These are phyloP conservation scores for Poeciliopsis gracilis DNA, from an alignment of 2,797 vertebrate species.

Conservation along the genomic window DNA sequence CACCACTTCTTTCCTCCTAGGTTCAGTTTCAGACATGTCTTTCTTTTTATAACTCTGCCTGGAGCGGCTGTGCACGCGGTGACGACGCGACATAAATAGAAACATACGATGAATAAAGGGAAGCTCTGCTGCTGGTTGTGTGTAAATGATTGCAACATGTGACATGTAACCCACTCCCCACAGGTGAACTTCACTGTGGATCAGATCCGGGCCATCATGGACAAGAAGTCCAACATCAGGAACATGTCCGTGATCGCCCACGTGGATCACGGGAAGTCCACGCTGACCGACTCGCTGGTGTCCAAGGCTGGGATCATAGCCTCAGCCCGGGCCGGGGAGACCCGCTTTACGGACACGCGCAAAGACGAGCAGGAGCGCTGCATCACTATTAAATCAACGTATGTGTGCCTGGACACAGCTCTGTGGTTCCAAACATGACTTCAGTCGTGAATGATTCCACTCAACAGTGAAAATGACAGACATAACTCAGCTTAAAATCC, in stretches of 20 bases:
- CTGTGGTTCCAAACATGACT: not conserved
- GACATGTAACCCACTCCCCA: not conserved
- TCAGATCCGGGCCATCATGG: constrained; percentile 96
- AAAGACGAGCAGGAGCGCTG: constrained; percentile 97
- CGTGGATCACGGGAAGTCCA: constrained; percentile 95
- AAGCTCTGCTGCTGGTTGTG: constrained; percentile 24
- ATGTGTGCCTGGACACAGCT: constrained; percentile 67
- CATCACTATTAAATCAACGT: constrained; percentile 98
- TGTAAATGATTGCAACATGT: constrained; percentile 22
- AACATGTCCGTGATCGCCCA: constrained; percentile 98
- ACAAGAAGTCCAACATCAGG: constrained; percentile 97
- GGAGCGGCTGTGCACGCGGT: constrained; percentile 24
- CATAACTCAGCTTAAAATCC: not conserved
- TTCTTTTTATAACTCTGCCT: constrained; percentile 70
- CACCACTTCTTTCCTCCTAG: constrained; percentile 26
- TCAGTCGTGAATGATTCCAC: not conserved
- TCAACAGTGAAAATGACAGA: not conserved
- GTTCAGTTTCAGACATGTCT: constrained; percentile 78
- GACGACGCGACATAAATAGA: constrained; percentile 33
- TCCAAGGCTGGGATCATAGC: constrained; percentile 95
- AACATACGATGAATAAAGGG: constrained; percentile 32
- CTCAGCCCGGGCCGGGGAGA: constrained; percentile 89
- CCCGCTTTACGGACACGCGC: constrained; percentile 93
- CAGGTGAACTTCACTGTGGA: constrained; percentile 98
- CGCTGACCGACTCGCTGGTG: constrained; percentile 91